Evolutionary conservation across 2,113 vertebrate species (phyloP).

Genomic region (Protobothrops flavoviridis): DNA sequence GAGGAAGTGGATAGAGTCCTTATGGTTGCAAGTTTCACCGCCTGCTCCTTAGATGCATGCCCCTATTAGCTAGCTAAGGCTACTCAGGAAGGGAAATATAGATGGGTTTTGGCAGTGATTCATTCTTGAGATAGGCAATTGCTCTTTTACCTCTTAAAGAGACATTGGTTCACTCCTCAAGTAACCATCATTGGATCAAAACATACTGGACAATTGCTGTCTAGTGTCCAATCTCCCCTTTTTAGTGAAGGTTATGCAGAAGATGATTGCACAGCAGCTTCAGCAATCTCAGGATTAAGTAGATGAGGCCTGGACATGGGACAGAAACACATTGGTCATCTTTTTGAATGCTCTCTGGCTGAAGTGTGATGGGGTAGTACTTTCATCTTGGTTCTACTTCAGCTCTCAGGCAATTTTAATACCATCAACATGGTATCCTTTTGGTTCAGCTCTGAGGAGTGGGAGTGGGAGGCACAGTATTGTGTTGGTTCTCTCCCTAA

Average conservation of each 20-base stretch:
- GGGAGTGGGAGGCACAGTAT: too few relatives aligned
- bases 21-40: too few relatives aligned
- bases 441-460: too few relatives aligned
- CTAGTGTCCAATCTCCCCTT: background rate
- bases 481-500: too few relatives aligned
- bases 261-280: background rate
- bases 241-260: background rate
- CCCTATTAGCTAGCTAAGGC: too few relatives aligned
- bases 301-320: background rate
- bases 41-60: too few relatives aligned
- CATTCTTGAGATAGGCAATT: background rate
- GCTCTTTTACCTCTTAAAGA: background rate
- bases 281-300: background rate
- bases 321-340: background rate
- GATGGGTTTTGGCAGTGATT: background rate
- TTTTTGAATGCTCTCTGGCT: background rate
- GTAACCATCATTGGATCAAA: background rate
- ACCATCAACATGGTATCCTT: background rate
- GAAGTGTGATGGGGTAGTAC: background rate
- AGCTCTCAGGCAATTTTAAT: background rate
- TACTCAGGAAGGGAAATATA: too few relatives aligned
- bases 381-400: background rate
- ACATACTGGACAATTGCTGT: background rate
- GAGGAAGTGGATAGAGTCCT: too few relatives aligned
- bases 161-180: background rate